Evolutionary conservation across 2,797 vertebrate genomes (phyloP), one percentile per base, ranked within the genome.

Genomic region (Astyanax mexicanus): DNA sequence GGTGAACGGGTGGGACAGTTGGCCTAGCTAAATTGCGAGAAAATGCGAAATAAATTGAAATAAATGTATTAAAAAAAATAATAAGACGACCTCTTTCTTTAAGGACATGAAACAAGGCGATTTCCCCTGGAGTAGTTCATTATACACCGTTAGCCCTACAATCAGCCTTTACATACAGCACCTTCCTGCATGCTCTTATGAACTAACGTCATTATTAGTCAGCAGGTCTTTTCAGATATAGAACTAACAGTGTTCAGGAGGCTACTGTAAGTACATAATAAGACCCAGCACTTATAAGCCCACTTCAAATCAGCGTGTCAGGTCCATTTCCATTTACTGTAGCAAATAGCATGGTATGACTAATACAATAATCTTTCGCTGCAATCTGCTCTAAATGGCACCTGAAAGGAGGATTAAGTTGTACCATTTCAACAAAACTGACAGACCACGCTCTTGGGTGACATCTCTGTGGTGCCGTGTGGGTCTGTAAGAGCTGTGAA

Each of bases 241-340:
- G 10, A 67, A 47, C 19, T 49, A 49, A 32, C 17, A 19, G 15
- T 67, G 27, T 19, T 67, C 27, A 61, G 45, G 27, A 49, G 38
- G 44, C 32, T 10, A 47, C 54, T 60, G 45, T 44, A 52, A 69
- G 68, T 61, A 42, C 60, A 23, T 69, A 69, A 61, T 69, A 42
- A 47, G 42, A 11, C 25, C 42, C 42, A 45, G 42, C 37, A 4
- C 55, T 58, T 29, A 32, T 57, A 66, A 47, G 55, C 72, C 27
- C 19, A 67, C 65, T 75, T 75, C 19, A 52, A 52, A 69, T 75
- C 25, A 61, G n/a, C 17, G 21, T 21, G 21, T 68, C 54, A 57
- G 40, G 55, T 25, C 44, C 55, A 69, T 61, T 44, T 74, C 42
- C 72, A 66, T 66, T 66, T 42, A 61, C 57, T 40, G 69, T 60